phyloP scores from a whole-genome alignment of 2,113 vertebrate genomes.

The Myiozetetes cayanensis region DNA sequence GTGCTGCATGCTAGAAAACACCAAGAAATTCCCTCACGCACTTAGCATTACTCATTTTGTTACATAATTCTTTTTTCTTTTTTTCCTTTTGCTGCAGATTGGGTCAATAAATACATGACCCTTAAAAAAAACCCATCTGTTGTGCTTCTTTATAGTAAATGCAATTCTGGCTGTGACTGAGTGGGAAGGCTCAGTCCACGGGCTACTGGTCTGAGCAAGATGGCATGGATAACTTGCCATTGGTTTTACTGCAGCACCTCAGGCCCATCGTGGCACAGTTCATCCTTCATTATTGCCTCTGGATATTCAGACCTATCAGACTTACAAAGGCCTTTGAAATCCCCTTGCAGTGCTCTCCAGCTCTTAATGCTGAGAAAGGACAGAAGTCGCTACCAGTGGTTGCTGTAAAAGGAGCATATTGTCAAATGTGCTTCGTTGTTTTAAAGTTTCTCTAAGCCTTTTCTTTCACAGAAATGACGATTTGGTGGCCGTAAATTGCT shows the following conservation, averaged over 20 bases:
- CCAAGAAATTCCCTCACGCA: constrained; percentile 59
- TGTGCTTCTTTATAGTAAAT: not conserved
- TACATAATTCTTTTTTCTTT: not conserved
- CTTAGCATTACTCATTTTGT: constrained; percentile 28
- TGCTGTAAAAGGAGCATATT: not conserved
- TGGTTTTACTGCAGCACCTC: not conserved
- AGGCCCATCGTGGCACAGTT: not conserved
- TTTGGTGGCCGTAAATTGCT: constrained; percentile 2
- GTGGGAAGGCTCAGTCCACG: not conserved
- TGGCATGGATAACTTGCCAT: not conserved
- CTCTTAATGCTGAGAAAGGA: not conserved
- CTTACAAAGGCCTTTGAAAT: not conserved
- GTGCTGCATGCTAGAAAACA: constrained; percentile 35
- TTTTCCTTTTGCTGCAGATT: not conserved
- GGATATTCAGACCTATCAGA: not conserved
- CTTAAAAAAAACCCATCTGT: not conserved
- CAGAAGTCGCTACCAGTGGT: not conserved
- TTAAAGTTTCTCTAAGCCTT: not conserved
- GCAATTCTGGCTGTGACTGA: not conserved
- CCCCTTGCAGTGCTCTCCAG: not conserved
- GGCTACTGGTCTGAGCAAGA: not conserved
- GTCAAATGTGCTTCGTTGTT: not conserved
- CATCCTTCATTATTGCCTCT: not conserved
- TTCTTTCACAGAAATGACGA: not conserved
- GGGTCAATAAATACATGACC: not conserved